A percentile compares a stretch with the other conserved stretches of the same genome.
Evolutionary conservation across 2,888 invertebrate genomes (phyloP).

Genomic region (Cyaniris semiargus): DNA sequence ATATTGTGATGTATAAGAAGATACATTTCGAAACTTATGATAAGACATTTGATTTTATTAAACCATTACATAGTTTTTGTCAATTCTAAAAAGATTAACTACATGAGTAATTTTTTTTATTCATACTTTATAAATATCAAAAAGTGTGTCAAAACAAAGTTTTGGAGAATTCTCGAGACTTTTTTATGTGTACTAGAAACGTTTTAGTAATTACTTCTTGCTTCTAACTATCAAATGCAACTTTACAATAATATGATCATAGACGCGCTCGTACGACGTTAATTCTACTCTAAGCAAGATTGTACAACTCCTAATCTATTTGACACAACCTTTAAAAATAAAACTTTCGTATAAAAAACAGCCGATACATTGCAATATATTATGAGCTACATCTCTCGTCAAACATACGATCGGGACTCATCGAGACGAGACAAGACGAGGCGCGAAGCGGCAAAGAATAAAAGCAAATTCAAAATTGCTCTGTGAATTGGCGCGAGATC

Average conservation of each 20-base stretch:
- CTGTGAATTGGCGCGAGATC: no score
- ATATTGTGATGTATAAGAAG: no score
- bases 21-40: no score
- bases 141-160: background rate
- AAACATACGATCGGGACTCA: background rate
- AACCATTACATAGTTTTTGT: background rate
- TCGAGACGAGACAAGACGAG: background rate
- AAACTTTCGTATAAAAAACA: slow-evolving; percentile 29
- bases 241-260: slow-evolving; percentile 9
- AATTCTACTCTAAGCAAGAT: slow-evolving; percentile 21
- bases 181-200: no score
- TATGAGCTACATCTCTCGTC: slow-evolving; percentile 14
- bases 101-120: background rate
- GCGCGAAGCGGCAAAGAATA: background rate
- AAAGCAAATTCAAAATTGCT: no score
- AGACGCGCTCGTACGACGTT: slow-evolving; percentile 1
- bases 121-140: background rate
- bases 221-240: background rate
- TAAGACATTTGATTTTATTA: no score
- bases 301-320: slow-evolving; percentile 26
- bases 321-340: slow-evolving; percentile 28
- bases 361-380: slow-evolving; percentile 25
- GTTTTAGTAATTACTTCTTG: background rate
- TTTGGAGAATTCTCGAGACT: background rate
- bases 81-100: background rate